These are phyloP conservation scores for Hartigia nigra DNA, from an alignment of 2,888 invertebrate genomes.

Conservation along the genomic window DNA sequence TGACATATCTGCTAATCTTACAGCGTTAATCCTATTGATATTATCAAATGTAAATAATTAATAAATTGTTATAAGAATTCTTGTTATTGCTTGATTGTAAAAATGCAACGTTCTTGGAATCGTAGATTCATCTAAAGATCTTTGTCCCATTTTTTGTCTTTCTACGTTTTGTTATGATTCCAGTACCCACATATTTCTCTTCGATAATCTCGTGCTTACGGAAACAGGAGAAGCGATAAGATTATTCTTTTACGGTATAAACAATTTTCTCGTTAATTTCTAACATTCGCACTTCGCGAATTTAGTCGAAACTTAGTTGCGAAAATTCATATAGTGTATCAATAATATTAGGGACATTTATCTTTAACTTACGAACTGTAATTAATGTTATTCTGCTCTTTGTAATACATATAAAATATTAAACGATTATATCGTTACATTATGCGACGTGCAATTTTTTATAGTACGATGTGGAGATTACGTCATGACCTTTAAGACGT, in stretches of 20 bases:
- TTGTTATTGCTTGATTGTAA: not conserved
- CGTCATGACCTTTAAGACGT: not conserved
- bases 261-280: not conserved
- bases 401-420: not conserved
- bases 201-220: not conserved
- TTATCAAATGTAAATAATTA: not conserved
- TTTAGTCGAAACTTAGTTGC: not conserved
- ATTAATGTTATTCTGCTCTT: not conserved
- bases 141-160: not conserved
- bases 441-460: not conserved
- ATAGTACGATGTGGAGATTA: not conserved
- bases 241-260: not conserved
- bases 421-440: not conserved
- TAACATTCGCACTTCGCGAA: not conserved
- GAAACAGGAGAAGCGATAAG: not conserved
- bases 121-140: not conserved
- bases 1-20: not conserved
- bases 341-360: not conserved
- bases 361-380: not conserved
- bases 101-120: not conserved
- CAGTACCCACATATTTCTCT: not conserved
- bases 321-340: not conserved
- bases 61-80: not conserved
- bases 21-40: not conserved
- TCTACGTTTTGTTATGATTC: not conserved